Evolutionary conservation across 2,113 vertebrate genomes (phyloP).

Genomic region (Xyrauchen texanus): DNA sequence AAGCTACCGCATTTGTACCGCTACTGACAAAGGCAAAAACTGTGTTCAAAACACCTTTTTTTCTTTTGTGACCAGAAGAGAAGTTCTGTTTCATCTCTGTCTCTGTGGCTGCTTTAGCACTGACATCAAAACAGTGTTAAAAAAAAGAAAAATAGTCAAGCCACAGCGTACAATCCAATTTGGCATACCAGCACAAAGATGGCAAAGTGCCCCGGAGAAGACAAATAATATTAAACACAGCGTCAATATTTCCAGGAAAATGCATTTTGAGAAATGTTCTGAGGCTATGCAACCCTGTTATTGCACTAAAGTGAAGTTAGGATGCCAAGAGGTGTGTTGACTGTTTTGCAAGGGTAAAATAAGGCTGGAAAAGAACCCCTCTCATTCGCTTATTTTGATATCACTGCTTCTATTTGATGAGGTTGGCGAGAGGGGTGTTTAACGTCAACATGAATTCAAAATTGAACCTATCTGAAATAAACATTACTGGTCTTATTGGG

Average conservation of each 20-base stretch:
- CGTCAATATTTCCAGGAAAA: conserved; percentile 43
- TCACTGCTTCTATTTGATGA: background rate
- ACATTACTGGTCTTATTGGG: background rate
- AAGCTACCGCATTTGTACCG: too few species aligned
- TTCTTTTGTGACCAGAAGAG: conserved; percentile 36
- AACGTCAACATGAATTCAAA: background rate
- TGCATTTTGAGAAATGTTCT: conserved; percentile 38
- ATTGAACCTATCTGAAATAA: background rate
- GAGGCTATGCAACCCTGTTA: conserved; percentile 32
- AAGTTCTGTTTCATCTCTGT: conserved; percentile 29
- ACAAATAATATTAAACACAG: conserved; percentile 55
- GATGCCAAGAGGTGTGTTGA: conserved; percentile 8
- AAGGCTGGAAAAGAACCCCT: background rate
- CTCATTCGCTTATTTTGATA: background rate
- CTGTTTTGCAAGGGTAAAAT: conserved; percentile 15
- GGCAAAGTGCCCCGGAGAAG: conserved; percentile 44
- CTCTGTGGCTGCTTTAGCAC: conserved; percentile 24
- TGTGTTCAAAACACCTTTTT: background rate
- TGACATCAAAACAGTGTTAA: conserved; percentile 33
- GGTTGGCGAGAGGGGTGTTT: background rate
- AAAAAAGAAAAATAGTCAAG: conserved; percentile 18
- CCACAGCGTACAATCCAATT: conserved; percentile 41
- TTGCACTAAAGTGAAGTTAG: conserved; percentile 29
- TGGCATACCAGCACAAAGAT: conserved; percentile 46
- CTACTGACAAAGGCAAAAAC: conserved; percentile 23